Base-by-base conservation (phyloP, 2,797 vertebrate genomes). In the Pteronotus mesoamericanus region DNA sequence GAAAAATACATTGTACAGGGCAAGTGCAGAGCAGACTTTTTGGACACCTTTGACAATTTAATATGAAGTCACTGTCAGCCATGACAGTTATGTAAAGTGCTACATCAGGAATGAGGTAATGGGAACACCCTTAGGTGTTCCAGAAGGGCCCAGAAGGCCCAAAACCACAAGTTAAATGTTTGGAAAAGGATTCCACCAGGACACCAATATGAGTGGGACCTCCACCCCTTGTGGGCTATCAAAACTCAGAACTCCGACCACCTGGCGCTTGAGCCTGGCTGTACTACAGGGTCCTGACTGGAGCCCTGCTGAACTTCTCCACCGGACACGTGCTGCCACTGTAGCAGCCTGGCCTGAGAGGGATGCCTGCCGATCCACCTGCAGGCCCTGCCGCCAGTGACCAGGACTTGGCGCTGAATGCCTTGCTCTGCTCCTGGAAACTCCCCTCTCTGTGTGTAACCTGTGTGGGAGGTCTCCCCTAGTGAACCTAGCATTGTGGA, bases 211-310 rank as follows among this genome's bases (percentile, higher is more conserved):
- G 74, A 9, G 32, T 8, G 46, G n/a, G 74, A 34, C 46, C 74
- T 14, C 46, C 46, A 15, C 46, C 46, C n/a, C 32, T 14, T 7
- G 74, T 51, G 46, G n/a, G 46, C 19, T n/a, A 1, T 55, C 24
- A 53, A 48, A 4, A 53, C 2, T 55, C 75, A 78, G 75, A 55
- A 22, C 7, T 15, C 51, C 22, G 4, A 37, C 34, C 22, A 26
- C 51, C n/a, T 64, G 68, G 34, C n/a, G 26, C n/a, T 9, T 51
- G 34, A 39, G n/a, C 51, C 37, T 55, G 75, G 51, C 75, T 78
- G 34, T 6, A 37, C 21, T 14, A 5, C 0, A n/a, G 2, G n/a
- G 75, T 26, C n/a, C 26, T 3, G 14, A 22, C n/a, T 10, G 51
- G 75, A 78, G 24, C 34, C 51, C 75, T 26, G 21, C 75, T 51